These are phyloP conservation scores for Tetrapedia diversipes DNA, from an alignment of 2,888 invertebrate genomes.

Conservation along the genomic window DNA sequence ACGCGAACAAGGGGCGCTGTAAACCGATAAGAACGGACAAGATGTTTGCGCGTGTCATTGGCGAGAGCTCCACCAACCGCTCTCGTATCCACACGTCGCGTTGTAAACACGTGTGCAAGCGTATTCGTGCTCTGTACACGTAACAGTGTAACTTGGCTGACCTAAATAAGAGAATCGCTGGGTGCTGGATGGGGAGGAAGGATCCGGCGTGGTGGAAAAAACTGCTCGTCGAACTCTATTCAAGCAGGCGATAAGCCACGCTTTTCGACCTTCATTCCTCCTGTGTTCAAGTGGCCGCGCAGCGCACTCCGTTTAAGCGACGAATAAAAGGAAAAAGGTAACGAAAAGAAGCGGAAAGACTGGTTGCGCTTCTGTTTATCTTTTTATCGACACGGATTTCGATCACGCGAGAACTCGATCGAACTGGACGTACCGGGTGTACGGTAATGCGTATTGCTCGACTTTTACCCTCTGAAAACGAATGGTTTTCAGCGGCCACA, in stretches of 20 bases:
- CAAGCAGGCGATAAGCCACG: constrained; percentile 55
- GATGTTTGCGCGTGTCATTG: constrained; percentile 41
- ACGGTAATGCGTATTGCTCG: background rate
- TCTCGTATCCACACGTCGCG: constrained; percentile 42
- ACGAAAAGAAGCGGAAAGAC: background rate
- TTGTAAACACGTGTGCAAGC: background rate
- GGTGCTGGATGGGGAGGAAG: constrained; percentile 28
- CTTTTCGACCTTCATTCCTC: constrained; percentile 34
- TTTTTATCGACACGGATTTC: background rate
- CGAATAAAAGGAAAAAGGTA: background rate
- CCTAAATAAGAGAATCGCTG: constrained; percentile 66
- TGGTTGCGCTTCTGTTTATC: background rate
- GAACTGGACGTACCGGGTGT: background rate
- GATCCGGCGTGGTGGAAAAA: constrained; percentile 33
- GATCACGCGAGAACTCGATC: background rate
- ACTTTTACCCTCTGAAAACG: too few species aligned
- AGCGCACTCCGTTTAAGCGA: constrained; percentile 4
- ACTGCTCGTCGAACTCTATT: constrained; percentile 57
- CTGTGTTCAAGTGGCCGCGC: constrained; percentile 13
- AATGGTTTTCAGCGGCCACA: too few species aligned
- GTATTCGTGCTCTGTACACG: constrained; percentile 9
- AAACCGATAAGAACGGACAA: constrained; percentile 29
- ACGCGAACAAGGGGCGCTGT: background rate
- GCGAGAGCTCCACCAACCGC: constrained; percentile 44
- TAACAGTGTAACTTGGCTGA: constrained; percentile 58